Base-by-base conservation (phyloP, 1,140 invertebrate genomes). In the Zaprionus inermis region DNA sequence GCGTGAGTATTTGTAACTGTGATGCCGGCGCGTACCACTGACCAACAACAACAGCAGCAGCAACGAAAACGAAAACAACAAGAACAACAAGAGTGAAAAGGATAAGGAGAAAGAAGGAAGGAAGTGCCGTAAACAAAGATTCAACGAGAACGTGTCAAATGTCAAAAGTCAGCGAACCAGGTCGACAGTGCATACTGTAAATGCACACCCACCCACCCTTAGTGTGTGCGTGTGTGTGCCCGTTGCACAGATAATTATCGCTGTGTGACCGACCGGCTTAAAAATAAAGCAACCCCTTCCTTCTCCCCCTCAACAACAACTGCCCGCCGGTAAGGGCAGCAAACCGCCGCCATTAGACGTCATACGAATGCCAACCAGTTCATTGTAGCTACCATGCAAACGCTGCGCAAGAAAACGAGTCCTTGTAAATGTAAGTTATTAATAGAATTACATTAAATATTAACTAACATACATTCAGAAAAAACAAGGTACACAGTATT, bases 371-470 rank as follows among this genome's bases (percentile, higher is more conserved):
- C 79, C 70, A 90, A 90, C 71, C 85, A 81, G 61, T 81, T 90
- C 54, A 81, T 89, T 72, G 66, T 90, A 72, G 84, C 76, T 68
- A 92, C 78, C 57, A 97, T 97, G 96, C 96, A 97, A 95, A 97
- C 96, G 85, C 94, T 97, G 93, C 94, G 96, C 85, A 97, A 97
- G 94, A 97, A 96, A 94, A 97, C 96, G 89, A 97, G 96, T 93
- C 96, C 96, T 91, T 96, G 96, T 93, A 97, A 97, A 95, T 96
- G 96, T 97, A 94, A 97, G 96, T 97, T 11, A 28, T 93, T 14
- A 5, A 22, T n/a, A 5, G 34, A 6, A 52, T 16, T 49, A 12
- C 20, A 41, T 54, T 46, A 18, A 54, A 57, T 41, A 57, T 52
- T 28, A 14, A 5, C 14, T 16, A 55, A 80, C 38, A 16, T 14